Evolutionary conservation across 2,888 invertebrate genomes (phyloP).

Genomic region (Dione juno): DNA sequence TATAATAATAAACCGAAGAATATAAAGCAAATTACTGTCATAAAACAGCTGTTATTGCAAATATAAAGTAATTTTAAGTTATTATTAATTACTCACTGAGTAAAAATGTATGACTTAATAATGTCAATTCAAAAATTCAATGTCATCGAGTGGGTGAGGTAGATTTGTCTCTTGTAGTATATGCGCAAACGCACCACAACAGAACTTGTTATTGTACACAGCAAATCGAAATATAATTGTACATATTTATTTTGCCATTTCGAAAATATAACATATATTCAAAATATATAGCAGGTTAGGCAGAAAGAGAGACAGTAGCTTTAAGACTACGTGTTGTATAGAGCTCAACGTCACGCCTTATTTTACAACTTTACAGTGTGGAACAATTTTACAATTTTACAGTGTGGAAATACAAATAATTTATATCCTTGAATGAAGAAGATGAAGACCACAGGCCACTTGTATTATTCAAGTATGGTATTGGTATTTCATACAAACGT

Average conservation of each 20-base stretch:
- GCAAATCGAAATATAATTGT: not conserved
- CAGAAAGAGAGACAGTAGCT: too few relatives aligned
- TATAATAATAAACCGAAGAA: not conserved
- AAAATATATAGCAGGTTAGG: too few relatives aligned
- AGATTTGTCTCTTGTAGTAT: conserved; percentile 25
- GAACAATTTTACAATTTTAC: too few relatives aligned
- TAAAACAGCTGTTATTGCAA: not conserved
- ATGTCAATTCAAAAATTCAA: conserved; percentile 39
- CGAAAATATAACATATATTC: too few relatives aligned
- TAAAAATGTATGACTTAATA: conserved; percentile 33
- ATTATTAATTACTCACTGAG: conserved; percentile 20
- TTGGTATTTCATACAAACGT: not conserved
- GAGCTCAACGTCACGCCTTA: too few relatives aligned
- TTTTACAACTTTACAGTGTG: too few relatives aligned
- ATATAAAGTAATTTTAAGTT: conserved; percentile 13
- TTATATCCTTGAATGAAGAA: too few relatives aligned
- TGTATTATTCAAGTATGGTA: not conserved
- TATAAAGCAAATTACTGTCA: not conserved
- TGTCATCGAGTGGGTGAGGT: conserved; percentile 42
- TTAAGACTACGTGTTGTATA: too few relatives aligned
- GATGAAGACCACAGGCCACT: too few relatives aligned
- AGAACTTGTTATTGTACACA: not conserved
- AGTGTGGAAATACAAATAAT: too few relatives aligned
- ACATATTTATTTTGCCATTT: too few relatives aligned
- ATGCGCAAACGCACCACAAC: conserved; percentile 14